These are phyloP conservation scores for Laodelphax striatellus DNA, from an alignment of 1,140 invertebrate species.

Conservation along the genomic window DNA sequence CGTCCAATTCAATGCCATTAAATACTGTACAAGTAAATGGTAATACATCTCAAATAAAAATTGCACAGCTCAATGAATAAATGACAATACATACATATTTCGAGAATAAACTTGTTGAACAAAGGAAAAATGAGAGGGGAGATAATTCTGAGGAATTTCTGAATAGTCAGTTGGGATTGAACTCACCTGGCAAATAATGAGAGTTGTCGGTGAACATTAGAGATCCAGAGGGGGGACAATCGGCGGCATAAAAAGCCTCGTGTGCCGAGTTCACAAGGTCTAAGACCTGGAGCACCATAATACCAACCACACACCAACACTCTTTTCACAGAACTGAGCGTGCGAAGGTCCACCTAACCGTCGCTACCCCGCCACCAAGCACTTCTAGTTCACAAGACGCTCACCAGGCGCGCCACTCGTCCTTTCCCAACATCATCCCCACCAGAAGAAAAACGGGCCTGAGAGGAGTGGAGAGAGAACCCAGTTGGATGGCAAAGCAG, in stretches of 20 bases:
- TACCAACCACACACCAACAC: not conserved
- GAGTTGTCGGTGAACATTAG: conserved; percentile 7
- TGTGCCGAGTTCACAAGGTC: conserved; percentile 25
- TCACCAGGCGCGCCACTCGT: not conserved
- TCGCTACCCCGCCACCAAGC: not conserved
- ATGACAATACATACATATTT: no score
- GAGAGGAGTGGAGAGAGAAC: conserved; percentile 1
- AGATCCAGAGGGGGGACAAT: conserved; percentile 14
- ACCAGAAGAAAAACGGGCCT: not conserved
- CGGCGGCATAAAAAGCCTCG: conserved; percentile 26
- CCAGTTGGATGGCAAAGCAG: not conserved
- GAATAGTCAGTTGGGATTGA: no score
- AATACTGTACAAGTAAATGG: no score
- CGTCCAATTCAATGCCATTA: no score
- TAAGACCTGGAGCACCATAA: conserved; percentile 26
- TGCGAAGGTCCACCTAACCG: not conserved
- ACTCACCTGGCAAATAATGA: no score
- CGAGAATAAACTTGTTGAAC: no score
- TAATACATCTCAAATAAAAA: no score
- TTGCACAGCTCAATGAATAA: no score
- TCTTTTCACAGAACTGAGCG: conserved; percentile 5
- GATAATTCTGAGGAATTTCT: no score
- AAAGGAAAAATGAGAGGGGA: no score
- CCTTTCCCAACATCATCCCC: not conserved
- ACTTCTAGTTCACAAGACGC: not conserved